Evolutionary conservation across 1,140 invertebrate species (phyloP), one percentile per base, ranked within the genome.

Genomic region (Oryctes rhinoceros): DNA sequence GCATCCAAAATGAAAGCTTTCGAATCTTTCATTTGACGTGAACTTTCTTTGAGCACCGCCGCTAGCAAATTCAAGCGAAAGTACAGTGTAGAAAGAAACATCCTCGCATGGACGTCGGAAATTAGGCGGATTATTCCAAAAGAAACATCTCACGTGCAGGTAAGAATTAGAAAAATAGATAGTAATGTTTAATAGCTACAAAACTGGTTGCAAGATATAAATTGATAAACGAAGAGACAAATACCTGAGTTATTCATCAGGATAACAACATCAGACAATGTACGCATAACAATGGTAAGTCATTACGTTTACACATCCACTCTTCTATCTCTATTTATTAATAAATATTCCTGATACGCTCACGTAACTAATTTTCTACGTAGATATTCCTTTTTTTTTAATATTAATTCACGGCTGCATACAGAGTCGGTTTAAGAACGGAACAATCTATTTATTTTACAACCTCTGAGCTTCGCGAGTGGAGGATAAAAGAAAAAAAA

Each of bases 371-470:
- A 65, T 18, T 65, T 65, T 65, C 62, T 7, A 18, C 10, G 15
- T 65, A 65, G 11, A 24, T 30, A 30, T 30, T 30, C 24, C 24
- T 30, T 67, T 24, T 35, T 24, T 67, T 67, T 67, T 67, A 67
- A 67, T 67, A 67, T 67, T 67, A 67, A 67, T 67, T 35, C 20
- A 67, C n/a, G 20, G 30, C 13, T 18, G n/a, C 65, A 67, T 20
- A 67, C 65, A 67, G 65, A 24, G 20, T 18, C 65, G 65, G 65
- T 24, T 24, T 67, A 67, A 20, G n/a, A 18, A 67, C 4, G 65
- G 20, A 6, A 67, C 65, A 18, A 67, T 67, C n/a, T 35, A 18
- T 20, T 67, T 20, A 18, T 20, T 67, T 20, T 20, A 20, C 5
- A 30, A 35, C 20, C 10, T 18, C n/a, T 67, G 65, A 67, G n/a